phyloP scores from a whole-genome alignment of 2,113 vertebrate genomes.

The Chloebia gouldiae region DNA sequence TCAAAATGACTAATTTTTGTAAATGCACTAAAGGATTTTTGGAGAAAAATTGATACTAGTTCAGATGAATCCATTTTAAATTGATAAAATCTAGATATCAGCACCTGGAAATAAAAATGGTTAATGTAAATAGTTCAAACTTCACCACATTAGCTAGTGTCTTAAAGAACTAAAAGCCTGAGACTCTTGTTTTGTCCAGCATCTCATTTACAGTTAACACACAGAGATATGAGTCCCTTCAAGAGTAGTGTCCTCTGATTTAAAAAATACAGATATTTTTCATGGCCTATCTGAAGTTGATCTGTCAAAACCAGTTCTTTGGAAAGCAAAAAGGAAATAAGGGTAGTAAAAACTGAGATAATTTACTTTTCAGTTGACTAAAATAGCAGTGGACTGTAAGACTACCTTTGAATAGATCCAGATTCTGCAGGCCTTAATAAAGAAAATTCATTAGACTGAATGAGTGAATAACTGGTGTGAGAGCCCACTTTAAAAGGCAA shows the following conservation, averaged over 20 bases:
- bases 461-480: neutral
- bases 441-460: neutral
- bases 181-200: neutral
- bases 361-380: neutral
- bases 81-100: neutral
- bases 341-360: neutral
- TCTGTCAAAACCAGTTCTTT: neutral
- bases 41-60: neutral
- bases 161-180: neutral
- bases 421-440: neutral
- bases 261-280: neutral
- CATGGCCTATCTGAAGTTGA: neutral
- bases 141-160: neutral
- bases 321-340: neutral
- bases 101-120: neutral
- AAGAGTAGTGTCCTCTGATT: neutral
- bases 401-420: neutral
- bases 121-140: accelerated
- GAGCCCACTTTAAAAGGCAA: neutral
- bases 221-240: neutral
- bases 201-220: neutral
- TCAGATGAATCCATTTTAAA: neutral
- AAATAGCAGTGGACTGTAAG: neutral
- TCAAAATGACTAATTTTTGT: neutral
- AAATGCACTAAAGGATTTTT: neutral